Conservation (phyloP, 1,140 invertebrate genomes). For the Lamellibrachia luymesi region DNA sequence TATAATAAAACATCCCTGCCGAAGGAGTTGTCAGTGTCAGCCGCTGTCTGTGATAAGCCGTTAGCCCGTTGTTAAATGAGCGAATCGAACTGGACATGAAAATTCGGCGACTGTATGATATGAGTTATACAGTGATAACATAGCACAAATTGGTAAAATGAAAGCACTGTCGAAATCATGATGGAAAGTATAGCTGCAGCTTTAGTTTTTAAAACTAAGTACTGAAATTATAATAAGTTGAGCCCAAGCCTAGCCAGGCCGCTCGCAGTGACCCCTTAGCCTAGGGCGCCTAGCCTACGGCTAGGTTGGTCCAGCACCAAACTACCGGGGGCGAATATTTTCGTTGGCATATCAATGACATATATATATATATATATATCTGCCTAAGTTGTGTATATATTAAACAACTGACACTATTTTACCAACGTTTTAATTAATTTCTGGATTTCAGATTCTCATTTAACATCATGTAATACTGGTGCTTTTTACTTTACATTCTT, state of each 20-base stretch:
- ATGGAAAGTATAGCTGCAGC: background rate
- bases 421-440: no score
- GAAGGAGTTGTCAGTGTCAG: background rate
- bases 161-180: background rate
- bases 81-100: background rate
- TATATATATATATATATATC: no score
- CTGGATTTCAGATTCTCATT: background rate
- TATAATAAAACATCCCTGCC: background rate
- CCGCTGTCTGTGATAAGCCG: background rate
- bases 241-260: no score
- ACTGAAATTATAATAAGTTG: background rate
- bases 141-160: background rate
- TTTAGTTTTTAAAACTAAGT: background rate
- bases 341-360: background rate
- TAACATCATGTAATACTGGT: background rate
- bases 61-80: background rate
- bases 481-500: no score
- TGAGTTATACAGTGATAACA: background rate
- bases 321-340: background rate
- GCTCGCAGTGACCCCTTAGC: background rate
- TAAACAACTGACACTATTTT: background rate
- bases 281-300: background rate
- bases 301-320: background rate
- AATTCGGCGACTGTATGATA: background rate
- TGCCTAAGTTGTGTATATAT: no score